Percentiles rank a stretch among this genome's conserved stretches.
These are phyloP conservation scores for Melanophora roralis DNA, from an alignment of 2,888 invertebrate species.

Conservation along the genomic window DNA sequence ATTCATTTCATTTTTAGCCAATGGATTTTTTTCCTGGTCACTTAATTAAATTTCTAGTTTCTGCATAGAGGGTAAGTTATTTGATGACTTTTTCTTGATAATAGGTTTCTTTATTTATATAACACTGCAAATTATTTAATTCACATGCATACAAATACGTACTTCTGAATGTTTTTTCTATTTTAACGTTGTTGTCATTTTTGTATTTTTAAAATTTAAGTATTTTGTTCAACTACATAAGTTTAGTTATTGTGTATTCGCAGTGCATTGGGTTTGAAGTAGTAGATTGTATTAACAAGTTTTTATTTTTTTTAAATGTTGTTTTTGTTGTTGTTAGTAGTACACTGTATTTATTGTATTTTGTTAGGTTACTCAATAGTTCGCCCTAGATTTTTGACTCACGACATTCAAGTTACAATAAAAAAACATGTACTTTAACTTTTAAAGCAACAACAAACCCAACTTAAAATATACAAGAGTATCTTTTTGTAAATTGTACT, in stretches of 20 bases:
- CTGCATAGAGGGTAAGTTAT: constrained; percentile 38
- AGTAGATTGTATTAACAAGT: constrained; percentile 12
- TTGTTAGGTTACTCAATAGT: constrained; percentile 57
- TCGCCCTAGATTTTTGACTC: constrained; percentile 62
- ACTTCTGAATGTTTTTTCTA: constrained; percentile 26
- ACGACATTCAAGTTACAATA: constrained; percentile 60
- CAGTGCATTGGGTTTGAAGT: not conserved
- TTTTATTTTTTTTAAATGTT: constrained; percentile 14
- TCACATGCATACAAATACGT: not conserved
- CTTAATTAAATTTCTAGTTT: constrained; percentile 47
- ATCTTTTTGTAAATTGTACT: constrained; percentile 64
- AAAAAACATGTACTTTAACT: constrained; percentile 52
- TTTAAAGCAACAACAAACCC: constrained; percentile 30
- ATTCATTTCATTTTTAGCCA: constrained; percentile 6
- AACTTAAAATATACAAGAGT: constrained; percentile 25
- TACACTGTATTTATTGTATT: not conserved
- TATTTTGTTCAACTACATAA: no score
- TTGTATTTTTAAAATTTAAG: constrained; percentile 12
- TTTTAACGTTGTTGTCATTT: not conserved
- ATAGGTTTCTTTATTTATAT: not conserved
- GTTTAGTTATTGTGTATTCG: not conserved
- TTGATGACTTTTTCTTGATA: constrained; percentile 14
- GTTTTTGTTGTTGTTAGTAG: constrained; percentile 15
- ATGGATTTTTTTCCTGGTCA: not conserved
- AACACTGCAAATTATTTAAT: not conserved